Evolutionary conservation across 2,113 vertebrate genomes (phyloP).

Genomic region (Petrocephalus microphthalmus): DNA sequence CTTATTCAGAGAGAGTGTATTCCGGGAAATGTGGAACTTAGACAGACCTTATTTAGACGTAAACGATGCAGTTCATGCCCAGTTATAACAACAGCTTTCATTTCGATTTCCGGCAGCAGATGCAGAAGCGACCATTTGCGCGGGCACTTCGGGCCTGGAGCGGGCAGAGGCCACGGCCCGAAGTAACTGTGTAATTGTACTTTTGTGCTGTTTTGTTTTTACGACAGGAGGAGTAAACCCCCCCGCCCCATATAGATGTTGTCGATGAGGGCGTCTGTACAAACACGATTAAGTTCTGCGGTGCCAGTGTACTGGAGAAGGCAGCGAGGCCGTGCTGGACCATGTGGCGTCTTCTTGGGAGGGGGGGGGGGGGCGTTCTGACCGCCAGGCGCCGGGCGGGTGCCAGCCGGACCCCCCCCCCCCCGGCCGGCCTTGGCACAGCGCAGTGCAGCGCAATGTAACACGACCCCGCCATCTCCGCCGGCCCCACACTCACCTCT

Average conservation of each 20-base stretch:
- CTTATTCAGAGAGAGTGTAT: conserved; percentile 3
- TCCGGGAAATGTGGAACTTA: neutral
- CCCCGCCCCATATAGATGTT: neutral
- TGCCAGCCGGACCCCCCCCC: conserved; percentile 37
- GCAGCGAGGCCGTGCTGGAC: neutral
- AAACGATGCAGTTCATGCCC: neutral
- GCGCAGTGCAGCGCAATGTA: conserved; percentile 46
- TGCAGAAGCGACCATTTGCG: conserved; percentile 2
- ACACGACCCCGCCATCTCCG: conserved; percentile 41
- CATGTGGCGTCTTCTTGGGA: neutral
- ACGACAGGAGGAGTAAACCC: neutral
- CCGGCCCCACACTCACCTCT: neutral
- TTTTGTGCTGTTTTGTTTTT: neutral
- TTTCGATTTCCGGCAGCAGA: conserved; percentile 15
- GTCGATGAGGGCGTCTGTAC: neutral
- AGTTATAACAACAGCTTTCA: neutral
- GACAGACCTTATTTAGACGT: conserved; percentile 18
- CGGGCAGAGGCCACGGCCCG: neutral
- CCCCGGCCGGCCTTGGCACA: conserved; percentile 28
- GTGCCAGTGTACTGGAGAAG: neutral
- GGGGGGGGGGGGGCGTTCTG: neutral
- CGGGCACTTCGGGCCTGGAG: neutral
- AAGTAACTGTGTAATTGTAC: neutral
- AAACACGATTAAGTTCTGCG: neutral
- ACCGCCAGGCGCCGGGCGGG: conserved; percentile 17